These are phyloP conservation scores for Trichechus manatus DNA, from an alignment of 2,113 vertebrate species.

Conservation along the genomic window DNA sequence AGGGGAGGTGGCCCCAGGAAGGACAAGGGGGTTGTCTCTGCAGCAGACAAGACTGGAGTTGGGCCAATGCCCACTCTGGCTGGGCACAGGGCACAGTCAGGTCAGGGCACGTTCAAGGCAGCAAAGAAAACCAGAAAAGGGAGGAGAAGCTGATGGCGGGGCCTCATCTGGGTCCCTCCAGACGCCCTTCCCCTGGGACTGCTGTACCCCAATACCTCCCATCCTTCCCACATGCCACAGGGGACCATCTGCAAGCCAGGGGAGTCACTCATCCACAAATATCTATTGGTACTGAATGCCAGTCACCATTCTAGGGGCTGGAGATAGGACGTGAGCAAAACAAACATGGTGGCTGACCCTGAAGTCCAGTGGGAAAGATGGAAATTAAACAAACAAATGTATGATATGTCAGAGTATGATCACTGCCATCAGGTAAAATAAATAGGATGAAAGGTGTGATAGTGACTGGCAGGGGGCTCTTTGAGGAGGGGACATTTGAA, in stretches of 20 bases:
- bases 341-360: not conserved
- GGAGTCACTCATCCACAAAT: not conserved
- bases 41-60: not conserved
- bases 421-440: not conserved
- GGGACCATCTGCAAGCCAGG: not conserved
- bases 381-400: conserved; percentile 7
- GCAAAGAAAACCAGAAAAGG: not conserved
- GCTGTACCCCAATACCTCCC: not conserved
- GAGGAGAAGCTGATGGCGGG: not conserved
- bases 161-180: not conserved
- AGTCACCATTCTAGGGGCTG: not conserved
- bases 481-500: not conserved
- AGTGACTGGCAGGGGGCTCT: not conserved
- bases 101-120: not conserved
- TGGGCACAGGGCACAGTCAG: not conserved
- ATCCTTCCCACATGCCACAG: not conserved
- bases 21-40: not conserved
- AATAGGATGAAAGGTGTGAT: not conserved
- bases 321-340: not conserved
- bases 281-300: not conserved
- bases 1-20: not conserved
- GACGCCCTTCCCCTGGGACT: not conserved
- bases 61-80: not conserved
- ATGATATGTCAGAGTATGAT: not conserved
- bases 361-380: not conserved